Conservation (phyloP, 1,140 invertebrate genomes). For the Pachypsylla venusta region DNA sequence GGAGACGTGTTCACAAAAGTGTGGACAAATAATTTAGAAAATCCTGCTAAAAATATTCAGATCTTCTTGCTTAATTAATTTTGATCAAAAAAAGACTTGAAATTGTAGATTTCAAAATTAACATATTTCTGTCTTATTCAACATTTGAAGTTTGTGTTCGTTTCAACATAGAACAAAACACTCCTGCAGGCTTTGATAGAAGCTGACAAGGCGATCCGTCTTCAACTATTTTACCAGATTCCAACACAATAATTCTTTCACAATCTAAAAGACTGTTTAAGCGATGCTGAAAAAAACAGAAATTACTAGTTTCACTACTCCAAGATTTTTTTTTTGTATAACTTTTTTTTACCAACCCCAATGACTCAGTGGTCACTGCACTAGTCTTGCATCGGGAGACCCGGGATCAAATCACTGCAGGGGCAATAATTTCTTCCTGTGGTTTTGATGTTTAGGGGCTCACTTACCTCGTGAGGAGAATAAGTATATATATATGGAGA, state of each 20-base stretch:
- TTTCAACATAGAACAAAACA: conserved; percentile 35
- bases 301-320: background rate
- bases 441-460: background rate
- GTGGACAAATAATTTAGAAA: too few species aligned
- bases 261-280: conserved; percentile 56
- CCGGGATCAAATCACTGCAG: too few species aligned
- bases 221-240: conserved; percentile 57
- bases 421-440: too few species aligned
- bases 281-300: conserved; percentile 43
- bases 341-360: background rate
- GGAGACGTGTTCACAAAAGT: too few species aligned
- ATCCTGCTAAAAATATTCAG: too few species aligned
- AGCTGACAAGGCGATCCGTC: conserved; percentile 52
- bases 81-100: too few species aligned
- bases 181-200: conserved; percentile 37
- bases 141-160: too few species aligned
- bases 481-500: background rate
- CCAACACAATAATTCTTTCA: conserved; percentile 61
- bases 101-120: too few species aligned
- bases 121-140: too few species aligned
- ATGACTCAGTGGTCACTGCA: too few species aligned
- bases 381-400: too few species aligned
- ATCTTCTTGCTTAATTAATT: too few species aligned
- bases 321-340: background rate
- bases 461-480: background rate